Base-by-base conservation (phyloP, 2,113 vertebrate genomes). In the Poeciliopsis retropinna region DNA sequence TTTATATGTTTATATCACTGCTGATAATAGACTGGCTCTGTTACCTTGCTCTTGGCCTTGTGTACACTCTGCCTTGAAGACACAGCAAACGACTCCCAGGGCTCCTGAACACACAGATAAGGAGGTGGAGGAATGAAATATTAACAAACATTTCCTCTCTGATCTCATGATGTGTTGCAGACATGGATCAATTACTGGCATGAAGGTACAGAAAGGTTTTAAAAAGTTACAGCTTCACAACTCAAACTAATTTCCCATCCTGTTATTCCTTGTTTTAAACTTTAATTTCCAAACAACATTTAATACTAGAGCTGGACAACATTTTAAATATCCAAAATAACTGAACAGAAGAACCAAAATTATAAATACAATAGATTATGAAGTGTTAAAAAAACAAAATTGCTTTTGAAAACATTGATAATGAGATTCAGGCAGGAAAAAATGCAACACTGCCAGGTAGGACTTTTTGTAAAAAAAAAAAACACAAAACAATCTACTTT, bases 21-120 rank as follows among this genome's bases (percentile, higher is more conserved):
- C 25, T 5, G 5, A 44, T 60, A 44, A 17, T n/a, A 34, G 62
- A 22, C 62, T 51, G 34, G 47, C 31, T 11, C 12, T 51, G 41
- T 95, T 93, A 97, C 97, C 86, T 0, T 67, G 63, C 70, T 57
- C 78, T 88, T 96, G 14, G 72, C n/a, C 37, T 79, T 8, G 0
- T 64, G n/a, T 17, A 29, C 22, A 1, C 69, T 83, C 27, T 69
- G 85, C 83, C 72, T 95, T 51, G 85, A 88, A 63, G 91, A 89
- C 5, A 86, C 73, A 29, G 90, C 69, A 94, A 98, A 98, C 25
- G 97, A 96, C 15, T 95, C 92, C 93, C 89, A 93, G 3, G 96
- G 96, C 30, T 94, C 97, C 98, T 99, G 57, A 29, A 73, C 14
- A 85, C 10, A 78, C 31, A 86, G 71, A 76, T 81, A 67, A 69